Conservation (phyloP, 2,797 vertebrate species). For the Harpagifer antarcticus region DNA sequence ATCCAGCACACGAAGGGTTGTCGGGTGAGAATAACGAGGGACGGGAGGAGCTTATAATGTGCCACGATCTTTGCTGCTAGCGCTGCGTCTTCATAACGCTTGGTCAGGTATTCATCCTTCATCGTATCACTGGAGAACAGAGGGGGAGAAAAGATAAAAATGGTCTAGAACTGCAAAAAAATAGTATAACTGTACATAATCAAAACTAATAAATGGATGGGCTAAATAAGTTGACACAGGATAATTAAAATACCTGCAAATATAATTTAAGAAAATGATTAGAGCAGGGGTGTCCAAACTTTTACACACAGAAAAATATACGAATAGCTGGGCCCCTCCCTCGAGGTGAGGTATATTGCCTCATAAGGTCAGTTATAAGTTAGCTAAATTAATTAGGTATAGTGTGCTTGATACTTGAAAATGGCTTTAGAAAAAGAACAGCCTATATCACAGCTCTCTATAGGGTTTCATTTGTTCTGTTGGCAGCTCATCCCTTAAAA, state of each 20-base stretch:
- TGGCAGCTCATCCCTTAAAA: too few species aligned
- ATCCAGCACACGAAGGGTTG: conserved; percentile 79
- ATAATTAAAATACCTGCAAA: neutral
- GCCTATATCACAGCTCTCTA: too few species aligned
- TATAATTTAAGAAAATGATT: neutral
- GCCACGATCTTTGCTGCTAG: conserved; percentile 45
- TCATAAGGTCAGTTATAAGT: too few species aligned
- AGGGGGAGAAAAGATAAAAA: neutral
- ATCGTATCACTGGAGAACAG: conserved; percentile 58
- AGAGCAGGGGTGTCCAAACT: neutral
- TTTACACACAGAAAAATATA: too few species aligned
- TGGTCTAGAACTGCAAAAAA: too few species aligned
- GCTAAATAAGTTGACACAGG: neutral
- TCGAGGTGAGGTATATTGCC: too few species aligned
- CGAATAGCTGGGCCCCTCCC: too few species aligned
- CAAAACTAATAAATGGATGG: neutral
- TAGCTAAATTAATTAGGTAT: too few species aligned
- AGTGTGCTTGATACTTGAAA: too few species aligned
- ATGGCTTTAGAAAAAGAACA: too few species aligned
- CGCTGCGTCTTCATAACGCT: conserved; percentile 51
- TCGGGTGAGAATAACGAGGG: conserved; percentile 66
- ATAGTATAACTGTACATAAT: neutral
- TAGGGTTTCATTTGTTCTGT: too few species aligned
- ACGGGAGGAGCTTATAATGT: conserved; percentile 61
- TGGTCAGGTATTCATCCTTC: conserved; percentile 77